Conservation (phyloP, 2,888 invertebrate species). For the Euplagia quadripunctaria region DNA sequence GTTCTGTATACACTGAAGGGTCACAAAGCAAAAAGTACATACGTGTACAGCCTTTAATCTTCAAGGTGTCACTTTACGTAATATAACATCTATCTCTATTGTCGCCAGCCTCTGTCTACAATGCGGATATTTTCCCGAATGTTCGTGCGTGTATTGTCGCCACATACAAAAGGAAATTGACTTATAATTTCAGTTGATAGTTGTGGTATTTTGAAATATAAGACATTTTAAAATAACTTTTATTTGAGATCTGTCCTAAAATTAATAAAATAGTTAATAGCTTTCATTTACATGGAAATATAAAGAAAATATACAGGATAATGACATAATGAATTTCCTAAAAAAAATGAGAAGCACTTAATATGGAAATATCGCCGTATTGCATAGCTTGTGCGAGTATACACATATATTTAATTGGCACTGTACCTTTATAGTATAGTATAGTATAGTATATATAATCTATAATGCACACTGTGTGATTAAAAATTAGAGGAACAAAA, state of each 20-base stretch:
- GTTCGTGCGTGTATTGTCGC: neutral
- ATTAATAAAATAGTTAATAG: neutral
- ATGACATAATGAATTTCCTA: no score
- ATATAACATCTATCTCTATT: conserved; percentile 1
- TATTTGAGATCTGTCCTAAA: neutral
- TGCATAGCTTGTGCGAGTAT: no score
- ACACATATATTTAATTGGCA: no score
- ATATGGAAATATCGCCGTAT: no score
- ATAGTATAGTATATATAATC: no score
- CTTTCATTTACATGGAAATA: no score
- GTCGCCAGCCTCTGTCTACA: neutral
- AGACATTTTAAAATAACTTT: neutral
- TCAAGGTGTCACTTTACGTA: neutral
- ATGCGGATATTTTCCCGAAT: neutral
- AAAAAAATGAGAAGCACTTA: no score
- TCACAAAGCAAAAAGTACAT: neutral
- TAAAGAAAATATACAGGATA: no score
- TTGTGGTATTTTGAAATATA: neutral
- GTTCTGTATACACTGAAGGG: neutral
- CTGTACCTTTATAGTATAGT: no score
- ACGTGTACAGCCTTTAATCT: neutral
- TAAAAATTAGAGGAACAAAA: no score
- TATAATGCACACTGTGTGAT: no score
- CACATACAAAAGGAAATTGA: conserved; percentile 1
- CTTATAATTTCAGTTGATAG: neutral